A percentile compares a stretch with the other conserved stretches of the same genome.
phyloP scores from a whole-genome alignment of 1,140 invertebrate genomes.

The Euura saliciscinereae region DNA sequence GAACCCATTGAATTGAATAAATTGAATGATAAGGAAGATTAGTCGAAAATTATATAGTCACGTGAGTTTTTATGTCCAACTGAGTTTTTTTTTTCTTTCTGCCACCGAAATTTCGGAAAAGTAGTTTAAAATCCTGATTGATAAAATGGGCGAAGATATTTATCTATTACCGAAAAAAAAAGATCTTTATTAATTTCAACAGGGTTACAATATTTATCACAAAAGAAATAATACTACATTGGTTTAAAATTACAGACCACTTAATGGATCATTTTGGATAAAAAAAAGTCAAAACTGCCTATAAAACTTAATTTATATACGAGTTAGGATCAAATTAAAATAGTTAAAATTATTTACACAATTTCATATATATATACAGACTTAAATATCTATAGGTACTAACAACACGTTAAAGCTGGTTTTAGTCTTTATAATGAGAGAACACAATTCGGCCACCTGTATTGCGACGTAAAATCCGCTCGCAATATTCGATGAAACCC shows the following conservation, averaged over 20 bases:
- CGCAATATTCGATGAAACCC: not conserved
- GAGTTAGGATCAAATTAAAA: constrained; percentile 33
- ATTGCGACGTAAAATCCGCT: too few relatives aligned
- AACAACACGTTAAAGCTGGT: constrained; percentile 1
- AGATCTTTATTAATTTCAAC: constrained; percentile 22
- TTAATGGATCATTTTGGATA: constrained; percentile 12
- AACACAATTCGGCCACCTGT: not conserved
- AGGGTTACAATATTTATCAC: constrained; percentile 47
- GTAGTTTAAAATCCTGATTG: too few relatives aligned
- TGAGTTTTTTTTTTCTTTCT: too few relatives aligned
- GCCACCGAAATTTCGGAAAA: too few relatives aligned
- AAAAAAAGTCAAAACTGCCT: constrained; percentile 10
- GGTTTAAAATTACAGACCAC: constrained; percentile 31
- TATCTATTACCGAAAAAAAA: not conserved
- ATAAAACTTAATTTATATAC: constrained; percentile 12
- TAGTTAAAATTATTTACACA: constrained; percentile 37
- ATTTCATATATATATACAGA: constrained; percentile 33
- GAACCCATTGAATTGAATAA: too few relatives aligned
- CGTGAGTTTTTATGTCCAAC: too few relatives aligned
- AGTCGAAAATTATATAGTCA: too few relatives aligned
- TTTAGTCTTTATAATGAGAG: not conserved
- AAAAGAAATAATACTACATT: constrained; percentile 44
- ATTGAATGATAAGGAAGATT: too few relatives aligned
- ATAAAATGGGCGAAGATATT: too few relatives aligned
- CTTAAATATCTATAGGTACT: not conserved